Evolutionary conservation across 2,888 invertebrate genomes (phyloP).

Genomic region (Lathronympha strigana): DNA sequence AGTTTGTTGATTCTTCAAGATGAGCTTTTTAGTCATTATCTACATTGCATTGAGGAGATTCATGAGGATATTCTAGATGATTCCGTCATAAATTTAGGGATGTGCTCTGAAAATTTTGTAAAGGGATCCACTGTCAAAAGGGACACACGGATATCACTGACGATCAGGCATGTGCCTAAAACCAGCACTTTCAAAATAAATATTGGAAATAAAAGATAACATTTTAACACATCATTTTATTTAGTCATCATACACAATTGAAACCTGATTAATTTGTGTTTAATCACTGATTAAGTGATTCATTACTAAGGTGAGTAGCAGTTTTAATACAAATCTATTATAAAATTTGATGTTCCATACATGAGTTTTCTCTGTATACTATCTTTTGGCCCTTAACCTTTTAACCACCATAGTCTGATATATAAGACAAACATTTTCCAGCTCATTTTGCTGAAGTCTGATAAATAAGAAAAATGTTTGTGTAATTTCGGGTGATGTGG

Average conservation of each 20-base stretch:
- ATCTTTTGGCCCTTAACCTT: too few relatives aligned
- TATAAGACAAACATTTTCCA: too few relatives aligned
- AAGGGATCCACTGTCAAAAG: conserved; percentile 85
- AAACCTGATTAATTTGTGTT: too few relatives aligned
- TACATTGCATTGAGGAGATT: conserved; percentile 94
- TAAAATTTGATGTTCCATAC: too few relatives aligned
- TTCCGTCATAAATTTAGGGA: conserved; percentile 86
- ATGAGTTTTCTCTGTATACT: too few relatives aligned
- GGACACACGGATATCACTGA: conserved; percentile 92
- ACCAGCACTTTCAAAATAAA: conserved; percentile 90
- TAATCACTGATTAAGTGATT: too few relatives aligned
- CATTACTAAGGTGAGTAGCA: too few relatives aligned
- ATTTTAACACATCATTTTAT: conserved; percentile 29
- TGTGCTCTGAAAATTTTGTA: conserved; percentile 83
- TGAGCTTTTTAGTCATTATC: conserved; percentile 91
- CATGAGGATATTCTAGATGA: conserved; percentile 86
- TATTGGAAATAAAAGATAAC: conserved; percentile 76
- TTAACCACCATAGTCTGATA: too few relatives aligned
- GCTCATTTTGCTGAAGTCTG: too few relatives aligned
- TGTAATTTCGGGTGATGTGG: too few relatives aligned
- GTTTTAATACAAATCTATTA: too few relatives aligned
- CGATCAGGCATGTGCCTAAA: conserved; percentile 97
- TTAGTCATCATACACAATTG: conserved; percentile 4
- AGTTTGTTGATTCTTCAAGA: conserved; percentile 94
- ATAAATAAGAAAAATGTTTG: too few relatives aligned